Evolutionary conservation across 1,140 invertebrate genomes (phyloP).

Genomic region (Ips nitidus): DNA sequence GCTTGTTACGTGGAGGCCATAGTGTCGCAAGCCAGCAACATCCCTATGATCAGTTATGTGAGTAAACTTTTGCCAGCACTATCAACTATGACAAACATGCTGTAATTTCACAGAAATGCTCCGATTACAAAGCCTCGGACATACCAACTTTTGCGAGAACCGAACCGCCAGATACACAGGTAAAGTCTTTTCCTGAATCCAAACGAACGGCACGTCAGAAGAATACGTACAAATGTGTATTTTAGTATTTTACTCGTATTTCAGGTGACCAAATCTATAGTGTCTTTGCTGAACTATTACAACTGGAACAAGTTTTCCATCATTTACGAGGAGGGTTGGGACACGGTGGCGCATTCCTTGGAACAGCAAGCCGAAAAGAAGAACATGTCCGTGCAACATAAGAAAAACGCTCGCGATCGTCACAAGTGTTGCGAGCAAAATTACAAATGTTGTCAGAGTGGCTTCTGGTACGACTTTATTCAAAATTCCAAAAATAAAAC

Average conservation of each 20-base stretch:
- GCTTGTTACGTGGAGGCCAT: slow-evolving; percentile 92
- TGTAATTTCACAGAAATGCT: slow-evolving; percentile 78
- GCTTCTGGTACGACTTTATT: slow-evolving; percentile 83
- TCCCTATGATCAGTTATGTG: slow-evolving; percentile 98
- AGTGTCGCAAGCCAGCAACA: slow-evolving; percentile 88
- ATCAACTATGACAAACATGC: not conserved
- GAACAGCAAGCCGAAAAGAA: slow-evolving; percentile 65
- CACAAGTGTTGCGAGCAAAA: slow-evolving; percentile 75
- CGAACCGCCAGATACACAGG: slow-evolving; percentile 90
- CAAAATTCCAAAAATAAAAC: slow-evolving; percentile 87
- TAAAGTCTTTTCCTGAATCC: slow-evolving; percentile 48
- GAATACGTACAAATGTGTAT: slow-evolving; percentile 20
- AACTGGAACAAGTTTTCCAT: slow-evolving; percentile 94
- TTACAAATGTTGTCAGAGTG: slow-evolving; percentile 69
- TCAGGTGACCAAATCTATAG: slow-evolving; percentile 89
- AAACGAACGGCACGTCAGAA: slow-evolving; percentile 1
- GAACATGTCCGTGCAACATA: slow-evolving; percentile 82
- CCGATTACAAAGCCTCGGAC: slow-evolving; percentile 81
- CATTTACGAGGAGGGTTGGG: slow-evolving; percentile 80
- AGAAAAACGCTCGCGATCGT: slow-evolving; percentile 64
- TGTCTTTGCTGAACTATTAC: slow-evolving; percentile 85
- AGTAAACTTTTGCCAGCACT: slow-evolving; percentile 52
- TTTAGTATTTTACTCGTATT: slow-evolving; percentile 42
- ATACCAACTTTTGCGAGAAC: slow-evolving; percentile 92
- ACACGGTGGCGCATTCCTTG: slow-evolving; percentile 75